Percentiles rank a stretch among this genome's conserved stretches.
These are phyloP conservation scores for Recurvirostra avosetta DNA, from an alignment of 2,113 vertebrate species.

Conservation along the genomic window DNA sequence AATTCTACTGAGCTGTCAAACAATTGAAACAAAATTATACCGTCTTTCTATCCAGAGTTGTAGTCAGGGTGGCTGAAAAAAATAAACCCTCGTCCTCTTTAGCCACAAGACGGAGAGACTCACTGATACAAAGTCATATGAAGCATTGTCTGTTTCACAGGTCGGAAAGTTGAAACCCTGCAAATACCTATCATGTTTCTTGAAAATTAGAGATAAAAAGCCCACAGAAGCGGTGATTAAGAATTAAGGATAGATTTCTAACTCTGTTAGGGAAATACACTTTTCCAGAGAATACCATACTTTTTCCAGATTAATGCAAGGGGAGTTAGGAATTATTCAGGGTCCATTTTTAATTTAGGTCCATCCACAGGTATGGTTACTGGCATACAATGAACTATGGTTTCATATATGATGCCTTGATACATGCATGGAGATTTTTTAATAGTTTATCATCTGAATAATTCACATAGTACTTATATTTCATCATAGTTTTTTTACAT, in stretches of 20 bases:
- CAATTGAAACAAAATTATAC: background rate
- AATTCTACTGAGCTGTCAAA: background rate
- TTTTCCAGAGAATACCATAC: background rate
- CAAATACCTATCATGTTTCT: background rate
- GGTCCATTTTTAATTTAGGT: background rate
- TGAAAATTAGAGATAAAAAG: background rate
- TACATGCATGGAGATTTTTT: background rate
- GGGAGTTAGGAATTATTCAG: background rate
- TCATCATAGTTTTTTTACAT: background rate
- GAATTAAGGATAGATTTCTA: background rate
- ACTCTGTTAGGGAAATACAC: background rate
- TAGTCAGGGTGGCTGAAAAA: background rate
- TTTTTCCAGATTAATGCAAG: background rate
- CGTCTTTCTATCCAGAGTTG: accelerated
- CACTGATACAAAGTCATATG: background rate
- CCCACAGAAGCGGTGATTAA: background rate
- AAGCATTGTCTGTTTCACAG: background rate
- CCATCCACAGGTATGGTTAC: background rate
- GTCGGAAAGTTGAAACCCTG: background rate
- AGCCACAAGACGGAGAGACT: background rate
- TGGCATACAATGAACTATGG: background rate
- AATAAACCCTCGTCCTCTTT: background rate
- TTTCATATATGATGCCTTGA: background rate
- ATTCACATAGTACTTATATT: background rate
- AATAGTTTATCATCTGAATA: background rate